Conservation (phyloP, 2,113 vertebrate genomes). For the Oncorhynchus masou region DNA sequence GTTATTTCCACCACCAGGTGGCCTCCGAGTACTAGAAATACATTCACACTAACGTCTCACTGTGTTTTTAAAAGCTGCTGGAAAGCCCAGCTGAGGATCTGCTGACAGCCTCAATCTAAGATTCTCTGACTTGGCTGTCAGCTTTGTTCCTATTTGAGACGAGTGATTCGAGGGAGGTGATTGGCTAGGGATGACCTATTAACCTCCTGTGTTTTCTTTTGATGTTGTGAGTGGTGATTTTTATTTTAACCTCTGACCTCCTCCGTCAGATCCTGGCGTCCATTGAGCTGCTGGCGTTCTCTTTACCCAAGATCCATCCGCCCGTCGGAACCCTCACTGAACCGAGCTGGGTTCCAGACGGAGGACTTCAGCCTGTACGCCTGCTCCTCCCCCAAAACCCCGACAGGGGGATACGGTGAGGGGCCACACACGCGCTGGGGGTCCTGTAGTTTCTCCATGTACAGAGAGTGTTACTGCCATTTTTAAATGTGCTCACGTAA, state of each 20-base stretch:
- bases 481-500: neutral
- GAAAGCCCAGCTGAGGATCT: neutral
- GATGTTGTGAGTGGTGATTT: too few species aligned
- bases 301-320: conserved; percentile 99
- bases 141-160: neutral
- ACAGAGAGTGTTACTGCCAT: too few species aligned
- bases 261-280: conserved; percentile 88
- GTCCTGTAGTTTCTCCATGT: too few species aligned
- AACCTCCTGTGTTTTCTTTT: neutral
- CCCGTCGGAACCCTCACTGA: conserved; percentile 97
- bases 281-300: conserved; percentile 97
- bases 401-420: conserved; percentile 97
- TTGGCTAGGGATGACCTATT: neutral
- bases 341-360: conserved; percentile 97
- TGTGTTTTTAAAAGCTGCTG: neutral
- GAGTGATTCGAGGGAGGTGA: neutral
- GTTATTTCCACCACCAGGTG: conserved; percentile 38
- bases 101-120: neutral
- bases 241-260: neutral
- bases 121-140: neutral
- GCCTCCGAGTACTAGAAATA: conserved; percentile 14
- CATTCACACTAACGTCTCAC: neutral
- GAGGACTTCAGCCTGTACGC: conserved; percentile 98
- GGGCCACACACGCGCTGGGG: conserved; percentile 6
- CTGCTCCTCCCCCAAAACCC: conserved; percentile 98